Evolutionary conservation across 2,888 invertebrate genomes (phyloP), one percentile per base, ranked within the genome.

Genomic region (Notodromas monacha): DNA sequence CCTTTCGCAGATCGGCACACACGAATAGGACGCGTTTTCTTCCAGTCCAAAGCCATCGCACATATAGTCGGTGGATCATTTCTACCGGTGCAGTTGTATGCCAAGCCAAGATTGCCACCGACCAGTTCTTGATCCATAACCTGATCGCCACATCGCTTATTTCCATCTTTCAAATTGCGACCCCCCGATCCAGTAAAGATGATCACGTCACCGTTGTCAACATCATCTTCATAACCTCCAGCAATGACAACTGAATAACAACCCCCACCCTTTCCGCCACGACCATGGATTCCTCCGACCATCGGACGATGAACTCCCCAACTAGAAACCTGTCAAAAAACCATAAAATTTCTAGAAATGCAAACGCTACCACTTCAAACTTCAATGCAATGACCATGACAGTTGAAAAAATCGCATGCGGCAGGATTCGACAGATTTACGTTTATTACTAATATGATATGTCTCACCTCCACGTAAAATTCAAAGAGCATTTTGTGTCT

Each of bases 111-210:
- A n/a, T n/a, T n/a, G n/a, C n/a, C n/a, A n/a, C n/a, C n/a, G n/a
- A n/a, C n/a, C n/a, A 76, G 57, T 2, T 53, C 59, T 45, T 76
- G 76, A 44, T 76, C 68, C 43, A 61, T 65, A 34, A 68, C 68
- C 45, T 76, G 76, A 30, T 58, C 63, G 1, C 65, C 68, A 1
- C 68, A 68, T 26, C 76, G 55, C 44, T 72, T 73, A 45, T 74
- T 74, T 3, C 73, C 73, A 2, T 68, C 67, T n/a, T n/a, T n/a
- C 2, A 74, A 51, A 47, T 74, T 70, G 4, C 74, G 54, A 0
- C 76, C 76, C 4, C 76, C 76, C 39, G 70, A 68, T 14, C 74
- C 76, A 1, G 73, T 73, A 46, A 74, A 76, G 2, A 63, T 59
- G 45, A 76, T 73, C 45, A 68, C 64, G 29, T 65, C 59, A 0